phyloP scores from a whole-genome alignment of 2,797 vertebrate species.

The Remorina albescens region DNA sequence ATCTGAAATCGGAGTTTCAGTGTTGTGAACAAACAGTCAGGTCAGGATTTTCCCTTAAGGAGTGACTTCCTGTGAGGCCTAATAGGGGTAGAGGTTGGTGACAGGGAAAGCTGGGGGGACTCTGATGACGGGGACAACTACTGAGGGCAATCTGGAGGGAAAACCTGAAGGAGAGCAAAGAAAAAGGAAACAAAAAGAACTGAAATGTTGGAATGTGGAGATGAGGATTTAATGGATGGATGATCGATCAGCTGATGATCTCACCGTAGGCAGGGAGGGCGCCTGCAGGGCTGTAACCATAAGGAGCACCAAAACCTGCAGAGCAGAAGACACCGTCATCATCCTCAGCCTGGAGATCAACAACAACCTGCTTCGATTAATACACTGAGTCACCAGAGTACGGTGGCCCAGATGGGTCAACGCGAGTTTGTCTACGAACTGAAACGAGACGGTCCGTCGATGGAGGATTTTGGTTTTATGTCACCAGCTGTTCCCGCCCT shows the following conservation, averaged over 20 bases:
- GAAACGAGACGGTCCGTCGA: too few species aligned
- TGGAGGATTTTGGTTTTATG: too few species aligned
- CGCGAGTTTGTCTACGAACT: too few species aligned
- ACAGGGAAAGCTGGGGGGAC: slow-evolving; percentile 63
- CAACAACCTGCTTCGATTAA: too few species aligned
- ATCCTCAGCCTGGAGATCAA: too few species aligned
- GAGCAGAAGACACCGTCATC: not conserved
- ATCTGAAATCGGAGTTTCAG: not conserved
- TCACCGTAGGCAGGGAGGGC: slow-evolving; percentile 89
- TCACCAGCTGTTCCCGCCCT: too few species aligned
- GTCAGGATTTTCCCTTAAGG: slow-evolving; percentile 6
- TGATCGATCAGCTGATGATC: slow-evolving; percentile 41
- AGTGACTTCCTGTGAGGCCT: slow-evolving; percentile 47
- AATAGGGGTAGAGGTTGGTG: slow-evolving; percentile 70
- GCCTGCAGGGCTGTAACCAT: slow-evolving; percentile 90
- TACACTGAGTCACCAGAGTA: too few species aligned
- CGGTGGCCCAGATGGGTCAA: too few species aligned
- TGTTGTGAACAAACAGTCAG: slow-evolving; percentile 1
- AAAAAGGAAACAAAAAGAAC: slow-evolving; percentile 47
- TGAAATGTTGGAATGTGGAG: slow-evolving; percentile 46
- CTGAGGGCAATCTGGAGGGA: slow-evolving; percentile 71
- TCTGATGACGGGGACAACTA: slow-evolving; percentile 74
- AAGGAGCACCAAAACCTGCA: slow-evolving; percentile 90
- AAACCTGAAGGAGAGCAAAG: slow-evolving; percentile 70
- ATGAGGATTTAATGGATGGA: slow-evolving; percentile 36